Percentiles rank a stretch among this genome's conserved stretches.
These are phyloP conservation scores for Chelonus formosanus DNA, from an alignment of 2,888 invertebrate genomes.

Conservation along the genomic window DNA sequence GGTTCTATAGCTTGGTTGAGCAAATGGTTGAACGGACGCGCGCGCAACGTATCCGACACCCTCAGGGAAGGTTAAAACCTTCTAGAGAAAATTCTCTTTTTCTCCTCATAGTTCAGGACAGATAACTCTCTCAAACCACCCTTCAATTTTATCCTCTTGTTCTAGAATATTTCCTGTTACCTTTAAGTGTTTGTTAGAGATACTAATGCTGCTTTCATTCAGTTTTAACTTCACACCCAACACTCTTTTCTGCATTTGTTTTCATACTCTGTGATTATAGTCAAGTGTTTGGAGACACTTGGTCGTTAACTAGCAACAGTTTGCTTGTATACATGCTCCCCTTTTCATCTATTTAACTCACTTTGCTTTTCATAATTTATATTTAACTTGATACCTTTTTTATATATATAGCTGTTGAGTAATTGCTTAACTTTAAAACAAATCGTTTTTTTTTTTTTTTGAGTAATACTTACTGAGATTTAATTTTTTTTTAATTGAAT, in stretches of 20 bases:
- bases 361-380: too few relatives aligned
- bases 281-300: slow-evolving; percentile 19
- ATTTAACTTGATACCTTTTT: too few relatives aligned
- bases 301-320: slow-evolving; percentile 31
- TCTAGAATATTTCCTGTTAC: neutral
- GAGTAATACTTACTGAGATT: too few relatives aligned
- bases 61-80: slow-evolving; percentile 21
- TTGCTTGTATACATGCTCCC: slow-evolving; percentile 22
- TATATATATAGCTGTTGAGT: too few relatives aligned
- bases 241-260: neutral
- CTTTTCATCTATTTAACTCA: neutral
- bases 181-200: too few relatives aligned
- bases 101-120: slow-evolving; percentile 17
- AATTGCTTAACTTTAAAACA: too few relatives aligned
- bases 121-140: slow-evolving; percentile 14
- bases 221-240: slow-evolving; percentile 22
- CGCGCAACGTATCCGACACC: slow-evolving; percentile 26
- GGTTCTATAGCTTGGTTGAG: slow-evolving; percentile 1
- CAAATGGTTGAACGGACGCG: slow-evolving; percentile 31
- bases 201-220: slow-evolving; percentile 11
- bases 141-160: slow-evolving; percentile 10
- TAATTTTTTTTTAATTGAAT: too few relatives aligned
- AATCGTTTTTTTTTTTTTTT: too few relatives aligned
- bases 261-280: slow-evolving; percentile 1
- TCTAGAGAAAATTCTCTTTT: slow-evolving; percentile 10